Base-by-base conservation (phyloP, 2,113 vertebrate genomes). In the Odontophorus gujanensis region DNA sequence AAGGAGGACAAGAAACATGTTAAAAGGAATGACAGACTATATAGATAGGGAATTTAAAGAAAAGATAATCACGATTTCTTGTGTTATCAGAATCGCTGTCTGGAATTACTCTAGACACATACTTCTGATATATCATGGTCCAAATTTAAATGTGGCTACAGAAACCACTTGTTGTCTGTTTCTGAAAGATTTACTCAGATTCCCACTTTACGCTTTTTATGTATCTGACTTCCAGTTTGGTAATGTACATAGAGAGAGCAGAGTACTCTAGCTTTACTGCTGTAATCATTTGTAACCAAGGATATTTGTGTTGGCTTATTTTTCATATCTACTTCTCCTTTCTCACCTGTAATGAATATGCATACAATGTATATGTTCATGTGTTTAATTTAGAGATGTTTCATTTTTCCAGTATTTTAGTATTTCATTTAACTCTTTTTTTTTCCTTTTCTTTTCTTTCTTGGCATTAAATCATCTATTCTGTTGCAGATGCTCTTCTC, bases 401-500 rank as follows among this genome's bases (percentile, higher is more conserved):
- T 95, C 57, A 22, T 97, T 94, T 95, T 93, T 79, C 73, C 76
- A 90, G 11, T 53, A 53, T 28, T 53, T 53, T 26, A 53, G 61
- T 93, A 91, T 97, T 95, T 98, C 90, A 95, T 94, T 95, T 96
- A 95, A 97, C 92, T 93, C 95, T 83, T 96, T 94, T 94, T 88
- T 43, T 94, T n/a, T 96, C 40, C 20, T 89, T 92, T 63, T 40
- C 65, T 18, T 90, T 92, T 80, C 42, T 80, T 93, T 97, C 90
- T 96, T 96, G 97, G 89, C 98, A 96, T 98, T 98, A 97, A 98
- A 97, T 97, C 98, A 95, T 98, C 96, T 98, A 95, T 98, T 98
- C 98, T 98, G 85, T 98, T 98, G 96, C 98, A 99, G 99, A 98
- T 98, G 86, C 92, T 97, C 98, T 96, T 99, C 99, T 99, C 99